These are phyloP conservation scores for Vimba vimba DNA, from an alignment of 2,113 vertebrate genomes.

Conservation along the genomic window DNA sequence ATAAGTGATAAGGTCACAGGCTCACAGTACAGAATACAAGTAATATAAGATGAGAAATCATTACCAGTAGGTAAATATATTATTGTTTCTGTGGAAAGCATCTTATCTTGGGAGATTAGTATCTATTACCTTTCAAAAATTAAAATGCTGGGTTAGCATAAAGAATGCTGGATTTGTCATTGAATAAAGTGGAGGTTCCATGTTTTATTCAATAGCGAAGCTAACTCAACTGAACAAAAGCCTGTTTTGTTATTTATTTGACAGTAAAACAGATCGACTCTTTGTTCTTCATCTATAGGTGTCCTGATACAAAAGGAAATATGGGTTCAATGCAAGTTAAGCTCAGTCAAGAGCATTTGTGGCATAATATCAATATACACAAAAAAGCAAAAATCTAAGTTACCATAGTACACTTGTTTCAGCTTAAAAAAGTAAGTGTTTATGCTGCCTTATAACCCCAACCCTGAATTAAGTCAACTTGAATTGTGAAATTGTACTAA, in stretches of 20 bases:
- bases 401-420: neutral
- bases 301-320: neutral
- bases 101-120: neutral
- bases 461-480: too few species aligned
- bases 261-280: neutral
- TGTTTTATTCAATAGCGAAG: conserved; percentile 2
- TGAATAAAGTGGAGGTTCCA: neutral
- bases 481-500: too few species aligned
- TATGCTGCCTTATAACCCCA: too few species aligned
- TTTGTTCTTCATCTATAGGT: neutral
- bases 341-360: neutral
- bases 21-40: neutral
- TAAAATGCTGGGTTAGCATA: neutral
- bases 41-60: neutral
- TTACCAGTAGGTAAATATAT: neutral
- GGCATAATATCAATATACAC: neutral
- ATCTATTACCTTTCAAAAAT: neutral
- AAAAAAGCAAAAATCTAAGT: neutral
- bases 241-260: neutral
- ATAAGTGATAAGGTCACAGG: neutral
- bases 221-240: neutral
- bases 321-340: neutral
- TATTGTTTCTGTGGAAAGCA: neutral
- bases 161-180: neutral
- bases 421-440: too few species aligned